Evolutionary conservation across 2,113 vertebrate genomes (phyloP), one percentile per base, ranked within the genome.

Genomic region (Apaloderma vittatum): DNA sequence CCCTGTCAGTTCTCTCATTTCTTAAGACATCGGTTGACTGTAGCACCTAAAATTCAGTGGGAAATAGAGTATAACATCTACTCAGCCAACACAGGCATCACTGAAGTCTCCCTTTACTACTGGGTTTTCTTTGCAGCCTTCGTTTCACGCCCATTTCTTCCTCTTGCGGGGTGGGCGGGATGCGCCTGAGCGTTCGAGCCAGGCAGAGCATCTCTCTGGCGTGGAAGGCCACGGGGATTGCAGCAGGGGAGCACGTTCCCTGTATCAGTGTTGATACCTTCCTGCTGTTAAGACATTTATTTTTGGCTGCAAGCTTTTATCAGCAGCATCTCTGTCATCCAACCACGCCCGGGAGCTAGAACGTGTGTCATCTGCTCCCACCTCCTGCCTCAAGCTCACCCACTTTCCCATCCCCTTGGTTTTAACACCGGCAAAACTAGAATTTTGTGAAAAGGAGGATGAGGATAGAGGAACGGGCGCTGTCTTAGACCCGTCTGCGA

Each of bases 191-290:
- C 40, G 11, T 40, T 40, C 40, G 40, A 40, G 40, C 40, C 49
- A 18, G 18, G 34, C 4, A 3, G 21, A 43, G 68, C 59, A 15
- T 4, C 74, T n/a, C 48, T 27, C n/a, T 15, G 17, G 65, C 3
- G 6, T 15, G n/a, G 43, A 20, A 36, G 16, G 54, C 23, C 32
- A 6, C 2, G 7, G 43, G 52, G 40, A 51, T 0, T 72, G n/a
- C 49, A 68, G 68, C 65, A n/a, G 26, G 26, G 7, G 8, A 62
- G 27, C 29, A 2, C 36, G n/a, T 34, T 62, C 16, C 52, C 52
- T 8, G 5, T 15, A 4, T 1, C 30, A 45, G 49, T 7, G 22
- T 1, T 11, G 27, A 29, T 37, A 23, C 29, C 15, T 43, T 46
- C 73, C 58, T 63, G 26, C 67, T 30, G 20, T 15, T 43, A 43